Percentiles rank a stretch among this genome's conserved stretches.
Conservation (phyloP, 1,140 invertebrate species). For the Hycleus cichorii region DNA sequence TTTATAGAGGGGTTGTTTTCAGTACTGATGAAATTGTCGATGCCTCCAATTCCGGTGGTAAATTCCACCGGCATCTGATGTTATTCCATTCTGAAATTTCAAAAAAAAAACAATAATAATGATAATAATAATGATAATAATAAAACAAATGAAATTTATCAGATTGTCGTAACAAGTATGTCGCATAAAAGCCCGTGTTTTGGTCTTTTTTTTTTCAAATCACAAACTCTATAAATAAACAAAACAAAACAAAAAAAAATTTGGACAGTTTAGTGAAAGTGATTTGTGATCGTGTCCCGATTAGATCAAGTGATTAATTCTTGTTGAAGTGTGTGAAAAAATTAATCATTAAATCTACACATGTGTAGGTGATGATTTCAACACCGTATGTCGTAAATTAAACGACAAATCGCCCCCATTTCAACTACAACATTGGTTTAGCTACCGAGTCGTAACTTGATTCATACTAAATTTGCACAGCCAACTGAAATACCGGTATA, state of each 20-base stretch:
- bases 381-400: no score
- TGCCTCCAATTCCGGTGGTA: not conserved
- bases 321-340: no score
- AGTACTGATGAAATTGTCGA: not conserved
- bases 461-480: no score
- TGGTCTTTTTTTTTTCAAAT: no score
- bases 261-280: not conserved
- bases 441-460: no score
- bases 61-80: not conserved
- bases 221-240: not conserved
- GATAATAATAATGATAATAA: not conserved
- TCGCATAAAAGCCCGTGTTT: not conserved
- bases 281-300: no score
- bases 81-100: conserved; percentile 11
- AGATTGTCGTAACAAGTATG: not conserved
- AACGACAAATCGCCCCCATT: no score
- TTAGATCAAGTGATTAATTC: no score
- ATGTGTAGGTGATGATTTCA: no score
- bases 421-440: no score
- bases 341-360: no score
- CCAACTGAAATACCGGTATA: no score
- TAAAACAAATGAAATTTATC: not conserved
- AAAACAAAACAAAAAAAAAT: not conserved
- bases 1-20: not conserved
- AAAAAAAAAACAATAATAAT: not conserved